Base-by-base conservation (phyloP, 2,113 vertebrate genomes). In the Eubucco bourcierii region DNA sequence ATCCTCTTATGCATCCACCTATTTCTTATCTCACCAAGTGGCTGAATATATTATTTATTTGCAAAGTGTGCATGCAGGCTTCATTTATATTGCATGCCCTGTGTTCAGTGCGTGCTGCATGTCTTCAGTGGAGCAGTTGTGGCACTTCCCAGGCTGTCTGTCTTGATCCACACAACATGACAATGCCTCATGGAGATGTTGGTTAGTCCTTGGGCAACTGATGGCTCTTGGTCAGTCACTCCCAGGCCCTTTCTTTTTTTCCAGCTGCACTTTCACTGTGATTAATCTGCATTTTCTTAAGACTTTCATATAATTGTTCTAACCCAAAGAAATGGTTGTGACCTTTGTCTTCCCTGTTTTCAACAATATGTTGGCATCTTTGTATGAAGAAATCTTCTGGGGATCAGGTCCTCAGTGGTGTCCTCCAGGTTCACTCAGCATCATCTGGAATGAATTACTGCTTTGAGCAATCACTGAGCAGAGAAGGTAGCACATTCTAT, bases 21-120 rank as follows among this genome's bases (percentile, higher is more conserved):
- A 77, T 87, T 89, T 87, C 87, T 94, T 84, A 78, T 90, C 81
- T 95, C 75, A 2, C 78, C 64, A 44, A 90, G 85, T 60, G 60
- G 59, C 2, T 88, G 73, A 77, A 77, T 93, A 77, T 85, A 93
- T 87, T 77, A 79, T 88, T 77, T 77, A 91, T 90, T 91, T 94
- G 82, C 56, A 29, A 63, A 85, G 65, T 41, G 65, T 83, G 59
- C 9, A 24, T n/a, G n/a, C 8, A 34, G 66, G 24, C 44, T 73
- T 85, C 64, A 74, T 93, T 85, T 83, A 50, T 85, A 60, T 41
- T 87, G 80, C 80, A 77, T 71, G 53, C 34, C 13, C 52, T 37
- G 25, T 44, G 80, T 61, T 83, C 60, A n/a, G 0, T 29, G 75
- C 33, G 4, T 14, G 67, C 64, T 56, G 1, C 41, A 46, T 41